Evolutionary conservation across 64 coral and sea anemone genomes (phyloP).

Genomic region (Montipora capricornis): DNA sequence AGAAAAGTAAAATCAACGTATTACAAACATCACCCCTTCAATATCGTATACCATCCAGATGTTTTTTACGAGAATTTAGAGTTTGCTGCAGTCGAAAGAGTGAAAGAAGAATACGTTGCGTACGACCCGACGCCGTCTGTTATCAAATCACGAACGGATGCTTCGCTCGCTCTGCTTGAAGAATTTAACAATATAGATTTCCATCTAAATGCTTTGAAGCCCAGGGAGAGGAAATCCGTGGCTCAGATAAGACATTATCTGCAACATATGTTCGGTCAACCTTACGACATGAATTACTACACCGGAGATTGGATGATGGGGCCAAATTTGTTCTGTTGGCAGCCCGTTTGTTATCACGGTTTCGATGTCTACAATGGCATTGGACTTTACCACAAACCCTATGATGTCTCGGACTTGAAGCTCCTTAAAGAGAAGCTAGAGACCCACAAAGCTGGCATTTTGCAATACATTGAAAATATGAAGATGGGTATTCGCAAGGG

Average conservation of each 20-base stretch:
- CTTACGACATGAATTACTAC: slow-evolving; percentile 89
- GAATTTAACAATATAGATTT: slow-evolving; percentile 60
- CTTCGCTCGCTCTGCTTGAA: slow-evolving; percentile 47
- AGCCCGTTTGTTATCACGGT: slow-evolving; percentile 77
- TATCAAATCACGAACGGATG: slow-evolving; percentile 77
- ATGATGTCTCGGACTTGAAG: slow-evolving; percentile 37
- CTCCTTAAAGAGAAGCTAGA: slow-evolving; percentile 48
- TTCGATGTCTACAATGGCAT: slow-evolving; percentile 69
- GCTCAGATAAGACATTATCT: slow-evolving; percentile 83
- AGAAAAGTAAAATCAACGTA: slow-evolving; percentile 62
- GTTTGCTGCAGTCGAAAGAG: neutral
- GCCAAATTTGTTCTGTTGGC: slow-evolving; percentile 93
- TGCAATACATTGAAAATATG: slow-evolving; percentile 88
- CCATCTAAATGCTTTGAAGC: slow-evolving; percentile 54
- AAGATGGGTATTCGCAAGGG: slow-evolving; percentile 78
- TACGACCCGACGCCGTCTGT: slow-evolving; percentile 70
- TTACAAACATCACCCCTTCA: slow-evolving; percentile 62
- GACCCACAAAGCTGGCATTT: slow-evolving; percentile 35
- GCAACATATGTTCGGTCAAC: slow-evolving; percentile 82
- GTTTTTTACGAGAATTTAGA: neutral
- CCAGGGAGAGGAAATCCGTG: slow-evolving; percentile 83
- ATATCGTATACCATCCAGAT: slow-evolving; percentile 62
- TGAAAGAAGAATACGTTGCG: slow-evolving; percentile 41
- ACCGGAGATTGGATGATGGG: slow-evolving; percentile 95
- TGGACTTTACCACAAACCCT: slow-evolving; percentile 67